Conservation (phyloP, 2,113 vertebrate species). For the Tachysurus vachellii region DNA sequence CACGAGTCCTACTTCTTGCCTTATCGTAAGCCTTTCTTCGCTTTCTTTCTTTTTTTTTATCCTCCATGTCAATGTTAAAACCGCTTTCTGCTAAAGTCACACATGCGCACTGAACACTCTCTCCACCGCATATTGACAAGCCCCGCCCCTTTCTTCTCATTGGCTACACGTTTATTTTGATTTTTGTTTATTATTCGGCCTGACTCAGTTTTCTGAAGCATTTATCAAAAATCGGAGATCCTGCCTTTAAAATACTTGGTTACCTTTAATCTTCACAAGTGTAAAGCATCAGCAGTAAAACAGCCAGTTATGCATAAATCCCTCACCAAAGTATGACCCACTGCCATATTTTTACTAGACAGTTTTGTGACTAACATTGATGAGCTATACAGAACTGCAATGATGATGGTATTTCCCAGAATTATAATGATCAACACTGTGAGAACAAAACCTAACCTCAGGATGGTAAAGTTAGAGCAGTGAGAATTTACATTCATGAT, state of each 20-base stretch:
- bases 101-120: too few species aligned
- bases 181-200: too few species aligned
- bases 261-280: neutral
- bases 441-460: neutral
- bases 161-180: too few species aligned
- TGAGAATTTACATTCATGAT: neutral
- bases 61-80: too few species aligned
- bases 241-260: neutral
- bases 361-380: neutral
- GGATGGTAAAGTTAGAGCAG: neutral
- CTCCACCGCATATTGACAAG: too few species aligned
- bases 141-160: too few species aligned
- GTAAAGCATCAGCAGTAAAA: neutral
- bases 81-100: too few species aligned
- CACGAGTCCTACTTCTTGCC: too few species aligned
- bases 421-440: neutral
- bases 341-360: neutral
- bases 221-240: too few species aligned
- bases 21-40: too few species aligned
- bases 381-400: neutral
- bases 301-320: neutral
- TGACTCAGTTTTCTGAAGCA: too few species aligned
- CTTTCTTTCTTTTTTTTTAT: too few species aligned
- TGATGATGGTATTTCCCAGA: neutral
- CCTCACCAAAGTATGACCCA: neutral